Evolutionary conservation across 1,140 invertebrate genomes (phyloP), one percentile per base, ranked within the genome.

Genomic region (Adoxophyes honmai): DNA sequence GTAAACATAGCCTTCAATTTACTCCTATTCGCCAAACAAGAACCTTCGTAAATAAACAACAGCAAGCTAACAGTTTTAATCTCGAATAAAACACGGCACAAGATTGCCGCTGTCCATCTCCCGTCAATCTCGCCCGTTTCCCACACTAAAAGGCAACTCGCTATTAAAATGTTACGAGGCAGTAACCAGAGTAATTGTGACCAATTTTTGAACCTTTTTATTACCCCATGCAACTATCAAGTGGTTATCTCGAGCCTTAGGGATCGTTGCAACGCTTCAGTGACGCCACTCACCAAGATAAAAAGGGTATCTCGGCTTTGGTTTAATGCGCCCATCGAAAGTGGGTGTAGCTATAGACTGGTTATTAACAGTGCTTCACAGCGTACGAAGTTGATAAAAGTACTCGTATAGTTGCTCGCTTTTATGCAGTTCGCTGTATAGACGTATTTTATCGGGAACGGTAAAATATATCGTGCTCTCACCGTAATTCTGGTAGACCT

Each of bases 151-250:
- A 73, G 68, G 65, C 59, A 62, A 66, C 59, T 66, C 56, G 58
- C 71, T 73, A 84, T 81, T 81, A 82, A 80, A 81, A 78, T 72
- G 79, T 81, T 84, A 79, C 78, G 74, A 79, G 58, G 58, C 78
- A 55, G 70, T 80, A 78, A 77, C 59, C 76, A 74, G 61, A 59
- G 71, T 85, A 85, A 85, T 85, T 81, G 81, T 78, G 66, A 79
- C 76, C 81, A 82, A 82, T 82, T 85, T 85, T 60, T 66, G 68
- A 73, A 69, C 66, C 73, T 72, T 78, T 85, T 85, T 82, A 81
- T 81, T 81, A 82, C 76, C 42, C 75, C 73, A 66, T 78, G 72
- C 75, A 78, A 78, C 74, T 78, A 81, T 80, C 74, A 80, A 81
- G 78, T 79, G 73, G 75, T 82, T 85, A 81, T 82, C 79, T 81